These are phyloP conservation scores for Machimus atricapillus DNA, from an alignment of 2,888 invertebrate species.

Conservation along the genomic window DNA sequence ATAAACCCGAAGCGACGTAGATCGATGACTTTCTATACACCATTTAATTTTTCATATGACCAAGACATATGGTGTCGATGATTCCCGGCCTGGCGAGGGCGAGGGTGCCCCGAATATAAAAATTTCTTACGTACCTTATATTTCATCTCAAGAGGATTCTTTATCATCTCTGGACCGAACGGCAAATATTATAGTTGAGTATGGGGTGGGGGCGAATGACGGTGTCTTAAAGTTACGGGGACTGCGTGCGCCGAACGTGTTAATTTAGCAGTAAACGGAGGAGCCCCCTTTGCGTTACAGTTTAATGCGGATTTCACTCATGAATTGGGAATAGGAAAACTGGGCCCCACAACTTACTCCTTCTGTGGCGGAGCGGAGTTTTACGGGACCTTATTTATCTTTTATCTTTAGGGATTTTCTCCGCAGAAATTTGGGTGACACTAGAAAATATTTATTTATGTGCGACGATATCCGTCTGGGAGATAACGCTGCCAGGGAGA, in stretches of 20 bases:
- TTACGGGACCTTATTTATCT: not conserved
- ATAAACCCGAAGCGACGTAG: not conserved
- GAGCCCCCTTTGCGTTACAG: not conserved
- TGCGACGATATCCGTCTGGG: slow-evolving; percentile 28
- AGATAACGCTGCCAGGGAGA: not conserved
- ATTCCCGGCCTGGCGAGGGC: not conserved
- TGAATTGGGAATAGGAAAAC: slow-evolving; percentile 40
- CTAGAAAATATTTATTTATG: slow-evolving; percentile 41
- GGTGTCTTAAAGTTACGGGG: not conserved
- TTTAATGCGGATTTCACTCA: not conserved
- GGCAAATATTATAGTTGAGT: not conserved
- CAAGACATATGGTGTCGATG: slow-evolving; percentile 25
- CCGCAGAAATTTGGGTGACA: slow-evolving; percentile 41
- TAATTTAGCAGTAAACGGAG: not conserved
- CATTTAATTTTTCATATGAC: slow-evolving; percentile 36
- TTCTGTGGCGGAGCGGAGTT: not conserved
- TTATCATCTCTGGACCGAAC: not conserved
- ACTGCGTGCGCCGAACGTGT: not conserved
- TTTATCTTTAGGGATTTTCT: slow-evolving; percentile 12
- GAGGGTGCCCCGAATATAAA: not conserved
- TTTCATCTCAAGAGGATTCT: not conserved
- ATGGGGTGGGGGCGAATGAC: not conserved
- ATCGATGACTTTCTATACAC: slow-evolving; percentile 27
- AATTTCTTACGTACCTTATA: slow-evolving; percentile 10
- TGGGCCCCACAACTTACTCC: not conserved